phyloP scores from a whole-genome alignment of 2,888 invertebrate genomes.

The Calliphora vomitoria region DNA sequence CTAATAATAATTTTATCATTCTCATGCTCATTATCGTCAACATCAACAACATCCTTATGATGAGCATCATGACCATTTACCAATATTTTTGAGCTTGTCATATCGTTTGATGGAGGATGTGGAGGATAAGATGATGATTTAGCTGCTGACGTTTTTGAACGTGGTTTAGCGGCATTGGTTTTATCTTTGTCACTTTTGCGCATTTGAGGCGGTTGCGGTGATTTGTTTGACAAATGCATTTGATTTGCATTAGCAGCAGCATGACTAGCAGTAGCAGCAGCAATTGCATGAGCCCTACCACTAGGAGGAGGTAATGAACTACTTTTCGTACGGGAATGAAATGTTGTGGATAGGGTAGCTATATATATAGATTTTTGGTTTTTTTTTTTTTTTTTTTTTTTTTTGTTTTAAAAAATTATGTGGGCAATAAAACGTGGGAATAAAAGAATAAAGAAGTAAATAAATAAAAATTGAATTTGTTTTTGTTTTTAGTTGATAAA shows the following conservation, averaged over 20 bases:
- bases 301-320: slow-evolving; percentile 86
- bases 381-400: slow-evolving; percentile 60
- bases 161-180: slow-evolving; percentile 78
- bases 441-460: slow-evolving; percentile 65
- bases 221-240: slow-evolving; percentile 78
- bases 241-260: slow-evolving; percentile 79
- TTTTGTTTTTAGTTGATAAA: slow-evolving; percentile 25
- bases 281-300: slow-evolving; percentile 81
- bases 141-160: slow-evolving; percentile 70
- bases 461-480: slow-evolving; percentile 63
- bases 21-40: slow-evolving; percentile 75
- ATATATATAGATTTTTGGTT: slow-evolving; percentile 83
- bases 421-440: slow-evolving; percentile 65
- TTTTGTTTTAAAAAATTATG: slow-evolving; percentile 61
- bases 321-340: slow-evolving; percentile 89
- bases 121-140: slow-evolving; percentile 59
- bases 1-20: slow-evolving; percentile 65
- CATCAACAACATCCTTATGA: slow-evolving; percentile 74
- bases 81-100: slow-evolving; percentile 68
- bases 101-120: slow-evolving; percentile 57
- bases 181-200: slow-evolving; percentile 83
- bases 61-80: slow-evolving; percentile 65
- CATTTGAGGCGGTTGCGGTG: slow-evolving; percentile 80
- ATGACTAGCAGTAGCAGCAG: slow-evolving; percentile 76
- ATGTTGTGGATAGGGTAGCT: slow-evolving; percentile 91